Base-by-base conservation (phyloP, 2,888 invertebrate genomes). In the Pterostichus madidus region DNA sequence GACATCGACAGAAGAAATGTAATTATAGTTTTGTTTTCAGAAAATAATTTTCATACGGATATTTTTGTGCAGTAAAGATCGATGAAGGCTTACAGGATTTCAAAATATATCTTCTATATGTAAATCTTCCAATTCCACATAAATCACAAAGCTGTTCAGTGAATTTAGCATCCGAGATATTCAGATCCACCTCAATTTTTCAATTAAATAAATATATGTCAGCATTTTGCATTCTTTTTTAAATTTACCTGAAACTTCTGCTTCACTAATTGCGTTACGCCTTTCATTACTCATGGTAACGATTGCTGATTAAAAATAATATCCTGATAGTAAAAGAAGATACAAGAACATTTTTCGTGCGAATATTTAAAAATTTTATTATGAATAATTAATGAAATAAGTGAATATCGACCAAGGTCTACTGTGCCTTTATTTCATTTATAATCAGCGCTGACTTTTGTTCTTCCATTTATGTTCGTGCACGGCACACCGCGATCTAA, bases 301-400 rank as follows among this genome's bases (percentile, higher is more conserved):
- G 24, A 64, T 32, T 64, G 11, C 32, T 64, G 64, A 64, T 64
- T 64, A 64, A 64, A 53, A 64, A 64, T 64, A 64, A 64, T 35
- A 32, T 6, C 35, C 32, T 13, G 4, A 39, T 10, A 64, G n/a
- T 11, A 35, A 7, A 7, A 32, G 0, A 39, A 13, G 32, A 35
- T n/a, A 32, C 7, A 24, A 32, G 64, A 64, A 64, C 8, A 39
- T 59, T 59, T 59, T 59, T 31, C 17, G 31, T 59, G 59, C 24
- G 59, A 59, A 59, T 64, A 32, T 64, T 64, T 64, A 64, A 64
- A 64, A 7, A 5, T 64, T 44, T 71, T 71, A 71, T 71, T 71
- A 71, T 71, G 68, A 71, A 71, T 71, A 71, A 71, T 44, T 71
- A 71, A 71, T 71, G 68, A 44, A 71, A 71, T 71, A 71, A 71